Base-by-base conservation (phyloP, 92 coral and sea anemone genomes). In the Siderastrea radians region DNA sequence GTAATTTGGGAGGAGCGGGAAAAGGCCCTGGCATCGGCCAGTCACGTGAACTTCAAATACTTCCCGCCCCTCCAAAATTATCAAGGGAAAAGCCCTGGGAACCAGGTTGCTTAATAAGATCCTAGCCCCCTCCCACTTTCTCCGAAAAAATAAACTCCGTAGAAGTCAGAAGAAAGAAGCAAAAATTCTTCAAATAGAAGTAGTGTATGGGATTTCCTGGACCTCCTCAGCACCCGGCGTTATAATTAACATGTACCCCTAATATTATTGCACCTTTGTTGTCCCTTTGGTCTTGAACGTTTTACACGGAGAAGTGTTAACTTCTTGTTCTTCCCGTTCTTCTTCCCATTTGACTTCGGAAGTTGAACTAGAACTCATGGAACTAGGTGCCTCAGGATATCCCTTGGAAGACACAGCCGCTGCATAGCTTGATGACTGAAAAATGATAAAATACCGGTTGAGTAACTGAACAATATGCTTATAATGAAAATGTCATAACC, bases 341-440 rank as follows among this genome's bases (percentile, higher is more conserved):
- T 80, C 5, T 66, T 80, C 75, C 75, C 26, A 19, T 66, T 80
- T 80, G 64, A 64, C 50, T 65, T 38, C 65, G 9, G 75, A 74
- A 48, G 11, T 1, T 63, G 49, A 80, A 66, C 84, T 63, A 63
- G n/a, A n/a, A n/a, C n/a, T n/a, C n/a, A n/a, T n/a, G n/a, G n/a
- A n/a, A n/a, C 73, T 78, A 78, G 58, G 83, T 49, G 11, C 47
- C 83, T 78, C 83, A 63, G 83, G 48, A 62, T 78, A 13, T 78
- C 83, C 73, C 73, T 12, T 80, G 59, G 63, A 49, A 80, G 84
- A 80, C 84, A 67, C 84, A 46, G 84, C 84, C 84, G 74, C 7
- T 80, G 84, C 84, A 67, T 80, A 80, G 62, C 84, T 80, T 51
- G 84, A 66, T 12, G 58, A 58, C 83, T 78, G 83, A 62, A 78